Conservation (phyloP, 2,113 vertebrate species). For the Chascanopsetta lugubris region DNA sequence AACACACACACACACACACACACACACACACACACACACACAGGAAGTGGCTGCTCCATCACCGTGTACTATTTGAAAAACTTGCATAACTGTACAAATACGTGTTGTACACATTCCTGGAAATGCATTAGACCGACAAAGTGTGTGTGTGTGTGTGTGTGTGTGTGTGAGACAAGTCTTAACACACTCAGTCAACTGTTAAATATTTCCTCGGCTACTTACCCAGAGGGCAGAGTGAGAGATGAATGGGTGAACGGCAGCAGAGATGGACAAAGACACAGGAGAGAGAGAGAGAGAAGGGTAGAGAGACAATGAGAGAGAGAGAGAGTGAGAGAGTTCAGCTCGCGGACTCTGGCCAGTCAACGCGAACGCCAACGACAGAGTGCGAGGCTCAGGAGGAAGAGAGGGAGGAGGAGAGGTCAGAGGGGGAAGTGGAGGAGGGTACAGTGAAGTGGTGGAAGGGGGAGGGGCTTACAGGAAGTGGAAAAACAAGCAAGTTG, state of each 20-base stretch:
- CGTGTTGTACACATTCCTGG: constrained; percentile 27
- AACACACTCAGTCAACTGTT: constrained; percentile 61
- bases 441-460: constrained; percentile 37
- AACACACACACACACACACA: constrained; percentile 30
- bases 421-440: constrained; percentile 59
- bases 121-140: constrained; percentile 28
- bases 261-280: constrained; percentile 4
- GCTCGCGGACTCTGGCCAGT: constrained; percentile 92
- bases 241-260: constrained; percentile 48
- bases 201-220: constrained; percentile 73
- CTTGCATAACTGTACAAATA: not conserved
- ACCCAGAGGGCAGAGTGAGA: constrained; percentile 69
- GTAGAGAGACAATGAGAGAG: constrained; percentile 1
- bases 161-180: constrained; percentile 33
- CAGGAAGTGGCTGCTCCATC: constrained; percentile 25
- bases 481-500: constrained; percentile 15
- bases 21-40: not conserved
- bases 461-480: constrained; percentile 41
- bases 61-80: not conserved
- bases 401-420: constrained; percentile 59
- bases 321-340: constrained; percentile 43
- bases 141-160: constrained; percentile 10
- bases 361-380: constrained; percentile 86
- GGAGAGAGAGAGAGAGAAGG: constrained; percentile 5
- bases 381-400: constrained; percentile 77